Conservation (phyloP, 2,113 vertebrate genomes). For the Coregonus clupeaformis region DNA sequence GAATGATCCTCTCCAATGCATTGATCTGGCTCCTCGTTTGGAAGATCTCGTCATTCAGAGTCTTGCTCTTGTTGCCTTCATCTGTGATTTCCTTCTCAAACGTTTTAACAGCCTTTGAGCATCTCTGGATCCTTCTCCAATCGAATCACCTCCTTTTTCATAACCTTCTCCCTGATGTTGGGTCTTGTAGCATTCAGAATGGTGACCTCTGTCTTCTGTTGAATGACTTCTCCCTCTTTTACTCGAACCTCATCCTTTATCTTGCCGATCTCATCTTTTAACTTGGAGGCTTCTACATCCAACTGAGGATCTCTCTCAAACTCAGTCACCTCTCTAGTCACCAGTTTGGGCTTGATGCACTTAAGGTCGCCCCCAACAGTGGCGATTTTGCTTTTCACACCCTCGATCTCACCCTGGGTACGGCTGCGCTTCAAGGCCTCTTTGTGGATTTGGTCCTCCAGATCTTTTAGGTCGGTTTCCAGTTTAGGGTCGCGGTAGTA, state of each 20-base stretch:
- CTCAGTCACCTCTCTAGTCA: slow-evolving; percentile 93
- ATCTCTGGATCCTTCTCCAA: slow-evolving; percentile 88
- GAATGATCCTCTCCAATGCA: slow-evolving; percentile 84
- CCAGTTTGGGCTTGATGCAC: slow-evolving; percentile 74
- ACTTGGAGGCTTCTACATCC: slow-evolving; percentile 77
- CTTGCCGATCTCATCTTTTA: slow-evolving; percentile 76
- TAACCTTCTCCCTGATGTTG: slow-evolving; percentile 83
- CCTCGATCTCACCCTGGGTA: slow-evolving; percentile 77
- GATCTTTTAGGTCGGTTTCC: slow-evolving; percentile 71
- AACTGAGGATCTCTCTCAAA: slow-evolving; percentile 88
- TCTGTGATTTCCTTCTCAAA: slow-evolving; percentile 81
- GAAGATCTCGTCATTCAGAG: slow-evolving; percentile 72
- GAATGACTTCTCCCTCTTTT: slow-evolving; percentile 67
- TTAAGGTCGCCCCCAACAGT: slow-evolving; percentile 75
- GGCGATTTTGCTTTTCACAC: slow-evolving; percentile 69
- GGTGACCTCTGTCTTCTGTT: slow-evolving; percentile 78
- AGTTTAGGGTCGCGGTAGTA: slow-evolving; percentile 90
- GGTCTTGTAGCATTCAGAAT: slow-evolving; percentile 82
- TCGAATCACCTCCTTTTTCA: slow-evolving; percentile 90
- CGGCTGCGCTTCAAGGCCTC: slow-evolving; percentile 71
- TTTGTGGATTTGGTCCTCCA: slow-evolving; percentile 72
- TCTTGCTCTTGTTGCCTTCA: slow-evolving; percentile 72
- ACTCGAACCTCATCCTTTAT: slow-evolving; percentile 72
- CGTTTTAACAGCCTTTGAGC: slow-evolving; percentile 76
- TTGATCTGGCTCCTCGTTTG: slow-evolving; percentile 79